Percentiles rank a stretch among this genome's conserved stretches.
These are phyloP conservation scores for Papilio aristodemus DNA, from an alignment of 1,140 invertebrate species.

Conservation along the genomic window DNA sequence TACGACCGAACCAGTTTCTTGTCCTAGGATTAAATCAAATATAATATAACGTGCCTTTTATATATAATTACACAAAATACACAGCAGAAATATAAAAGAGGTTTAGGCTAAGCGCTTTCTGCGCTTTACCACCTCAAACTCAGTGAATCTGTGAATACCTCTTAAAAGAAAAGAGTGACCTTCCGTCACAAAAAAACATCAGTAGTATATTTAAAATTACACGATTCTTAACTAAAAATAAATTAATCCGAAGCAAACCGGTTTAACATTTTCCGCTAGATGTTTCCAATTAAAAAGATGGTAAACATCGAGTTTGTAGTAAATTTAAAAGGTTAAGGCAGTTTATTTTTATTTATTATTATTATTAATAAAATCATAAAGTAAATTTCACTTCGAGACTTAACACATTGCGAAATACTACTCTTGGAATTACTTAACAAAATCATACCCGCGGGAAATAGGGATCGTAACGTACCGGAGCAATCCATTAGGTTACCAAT, in stretches of 20 bases:
- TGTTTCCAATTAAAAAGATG: not conserved
- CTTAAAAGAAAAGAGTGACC: no score
- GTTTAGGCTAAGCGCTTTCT: no score
- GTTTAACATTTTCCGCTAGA: constrained; percentile 2
- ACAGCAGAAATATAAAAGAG: no score
- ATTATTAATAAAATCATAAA: no score
- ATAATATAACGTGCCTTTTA: not conserved
- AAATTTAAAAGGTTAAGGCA: no score
- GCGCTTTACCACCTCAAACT: no score
- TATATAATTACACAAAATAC: no score
- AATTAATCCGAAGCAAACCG: not conserved
- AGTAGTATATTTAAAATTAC: constrained; percentile 10
- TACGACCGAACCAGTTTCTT: not conserved
- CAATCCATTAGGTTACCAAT: constrained; percentile 20
- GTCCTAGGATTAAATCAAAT: not conserved
- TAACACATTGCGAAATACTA: not conserved
- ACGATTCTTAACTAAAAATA: not conserved
- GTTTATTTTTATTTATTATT: no score
- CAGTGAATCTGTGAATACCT: no score
- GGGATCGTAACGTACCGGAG: constrained; percentile 17
- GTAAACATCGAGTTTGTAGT: not conserved
- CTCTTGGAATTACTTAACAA: constrained; percentile 5
- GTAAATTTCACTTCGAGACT: not conserved
- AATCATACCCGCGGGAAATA: constrained; percentile 23
- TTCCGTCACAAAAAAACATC: no score